Conservation (phyloP, 2,113 vertebrate species). For the Columba livia region DNA sequence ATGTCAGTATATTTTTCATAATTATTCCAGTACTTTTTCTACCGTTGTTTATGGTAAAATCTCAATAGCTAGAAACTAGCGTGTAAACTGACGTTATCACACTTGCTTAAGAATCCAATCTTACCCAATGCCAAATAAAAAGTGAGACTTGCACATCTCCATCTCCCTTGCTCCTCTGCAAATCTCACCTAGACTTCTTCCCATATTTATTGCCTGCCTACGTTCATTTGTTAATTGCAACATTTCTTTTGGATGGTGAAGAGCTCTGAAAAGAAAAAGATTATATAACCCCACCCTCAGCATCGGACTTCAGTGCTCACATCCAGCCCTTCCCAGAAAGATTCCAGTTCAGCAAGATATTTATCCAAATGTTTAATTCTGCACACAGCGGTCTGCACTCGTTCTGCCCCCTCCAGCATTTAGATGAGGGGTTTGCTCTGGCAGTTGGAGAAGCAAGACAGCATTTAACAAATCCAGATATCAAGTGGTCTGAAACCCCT, state of each 20-base stretch:
- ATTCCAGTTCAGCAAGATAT: neutral
- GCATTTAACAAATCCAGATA: neutral
- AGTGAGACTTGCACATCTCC: neutral
- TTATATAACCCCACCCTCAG: neutral
- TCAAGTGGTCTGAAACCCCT: neutral
- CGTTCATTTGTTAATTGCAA: neutral
- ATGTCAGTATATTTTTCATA: conserved; percentile 48
- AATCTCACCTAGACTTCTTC: neutral
- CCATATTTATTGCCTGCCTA: neutral
- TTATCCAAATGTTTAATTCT: neutral
- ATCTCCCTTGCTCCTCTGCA: neutral
- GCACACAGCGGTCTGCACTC: neutral
- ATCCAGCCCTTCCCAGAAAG: neutral
- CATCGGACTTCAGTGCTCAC: neutral
- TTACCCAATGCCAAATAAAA: neutral
- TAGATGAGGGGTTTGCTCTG: neutral
- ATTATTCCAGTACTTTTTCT: conserved; percentile 45
- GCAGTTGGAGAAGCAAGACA: fast-evolving
- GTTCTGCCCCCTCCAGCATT: neutral
- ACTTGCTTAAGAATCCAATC: neutral
- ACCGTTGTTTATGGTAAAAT: conserved; percentile 20
- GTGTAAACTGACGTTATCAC: neutral
- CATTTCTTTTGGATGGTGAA: neutral
- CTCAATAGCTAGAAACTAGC: neutral
- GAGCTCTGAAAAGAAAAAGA: neutral